Evolutionary conservation across 2,113 vertebrate genomes (phyloP).

Genomic region (Chamaetylas fuelleborni): DNA sequence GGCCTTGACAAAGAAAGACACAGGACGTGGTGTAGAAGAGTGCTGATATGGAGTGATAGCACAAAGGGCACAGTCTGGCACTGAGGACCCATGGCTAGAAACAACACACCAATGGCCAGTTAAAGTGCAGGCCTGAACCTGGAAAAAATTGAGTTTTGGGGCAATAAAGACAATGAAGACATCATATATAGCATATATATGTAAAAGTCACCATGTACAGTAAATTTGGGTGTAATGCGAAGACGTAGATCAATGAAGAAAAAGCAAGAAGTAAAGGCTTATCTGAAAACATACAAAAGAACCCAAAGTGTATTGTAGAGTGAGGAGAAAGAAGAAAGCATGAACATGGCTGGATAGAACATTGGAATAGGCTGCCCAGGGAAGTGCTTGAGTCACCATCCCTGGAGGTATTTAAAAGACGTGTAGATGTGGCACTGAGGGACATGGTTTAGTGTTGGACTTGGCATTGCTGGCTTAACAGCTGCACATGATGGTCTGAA

Average conservation of each 20-base stretch:
- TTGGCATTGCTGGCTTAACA: not conserved
- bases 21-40: not conserved
- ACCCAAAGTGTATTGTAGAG: not conserved
- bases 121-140: not conserved
- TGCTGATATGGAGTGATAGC: fast-evolving
- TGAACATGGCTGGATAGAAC: not conserved
- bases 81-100: not conserved
- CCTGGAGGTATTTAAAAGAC: not conserved
- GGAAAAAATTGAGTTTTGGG: not conserved
- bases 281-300: not conserved
- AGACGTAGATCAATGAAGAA: not conserved
- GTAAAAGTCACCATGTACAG: not conserved
- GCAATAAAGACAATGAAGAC: not conserved
- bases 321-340: not conserved
- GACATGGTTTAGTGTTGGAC: not conserved
- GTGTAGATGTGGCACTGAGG: not conserved
- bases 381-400: not conserved
- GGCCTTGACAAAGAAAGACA: not conserved
- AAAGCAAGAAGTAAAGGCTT: not conserved
- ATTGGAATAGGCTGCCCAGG: not conserved
- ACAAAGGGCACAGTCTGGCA: not conserved
- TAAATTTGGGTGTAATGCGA: not conserved
- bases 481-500: not conserved
- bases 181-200: not conserved
- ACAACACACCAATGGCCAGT: not conserved